Evolutionary conservation across 2,888 invertebrate species (phyloP).

Genomic region (Apocheima hispidaria): DNA sequence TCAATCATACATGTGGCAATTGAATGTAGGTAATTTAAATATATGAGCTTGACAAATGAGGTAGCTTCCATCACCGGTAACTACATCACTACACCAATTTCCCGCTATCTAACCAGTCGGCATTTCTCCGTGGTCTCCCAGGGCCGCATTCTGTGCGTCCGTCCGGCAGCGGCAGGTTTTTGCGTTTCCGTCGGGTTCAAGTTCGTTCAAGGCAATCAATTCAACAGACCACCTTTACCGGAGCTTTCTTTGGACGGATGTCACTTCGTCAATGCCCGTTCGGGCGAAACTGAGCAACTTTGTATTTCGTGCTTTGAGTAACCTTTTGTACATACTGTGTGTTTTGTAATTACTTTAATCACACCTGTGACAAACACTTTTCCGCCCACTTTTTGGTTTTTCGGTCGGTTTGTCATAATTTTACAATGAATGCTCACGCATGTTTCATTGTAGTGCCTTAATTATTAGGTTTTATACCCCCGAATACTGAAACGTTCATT

Average conservation of each 20-base stretch:
- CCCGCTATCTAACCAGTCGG: slow-evolving; percentile 14
- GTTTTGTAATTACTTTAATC: too few relatives aligned
- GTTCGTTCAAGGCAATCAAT: slow-evolving; percentile 46
- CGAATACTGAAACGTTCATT: too few relatives aligned
- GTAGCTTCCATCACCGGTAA: neutral
- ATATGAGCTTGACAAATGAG: neutral
- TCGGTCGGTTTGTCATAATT: too few relatives aligned
- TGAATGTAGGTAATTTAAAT: neutral
- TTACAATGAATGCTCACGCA: too few relatives aligned
- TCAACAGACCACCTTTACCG: slow-evolving; percentile 65
- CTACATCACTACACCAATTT: slow-evolving; percentile 1
- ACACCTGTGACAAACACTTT: too few relatives aligned
- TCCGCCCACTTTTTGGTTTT: too few relatives aligned
- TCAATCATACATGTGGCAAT: neutral
- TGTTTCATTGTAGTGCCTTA: too few relatives aligned
- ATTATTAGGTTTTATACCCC: too few relatives aligned
- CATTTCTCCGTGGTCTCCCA: slow-evolving; percentile 11
- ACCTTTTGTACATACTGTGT: too few relatives aligned
- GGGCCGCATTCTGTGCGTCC: slow-evolving; percentile 47
- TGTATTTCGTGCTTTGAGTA: too few relatives aligned
- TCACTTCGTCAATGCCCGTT: neutral
- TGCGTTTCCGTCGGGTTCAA: slow-evolving; percentile 65
- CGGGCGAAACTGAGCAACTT: neutral
- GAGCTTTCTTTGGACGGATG: slow-evolving; percentile 42
- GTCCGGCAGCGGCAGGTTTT: slow-evolving; percentile 53